Evolutionary conservation across 2,797 vertebrate species (phyloP), one percentile per base, ranked within the genome.

Genomic region (Galago senegalensis): DNA sequence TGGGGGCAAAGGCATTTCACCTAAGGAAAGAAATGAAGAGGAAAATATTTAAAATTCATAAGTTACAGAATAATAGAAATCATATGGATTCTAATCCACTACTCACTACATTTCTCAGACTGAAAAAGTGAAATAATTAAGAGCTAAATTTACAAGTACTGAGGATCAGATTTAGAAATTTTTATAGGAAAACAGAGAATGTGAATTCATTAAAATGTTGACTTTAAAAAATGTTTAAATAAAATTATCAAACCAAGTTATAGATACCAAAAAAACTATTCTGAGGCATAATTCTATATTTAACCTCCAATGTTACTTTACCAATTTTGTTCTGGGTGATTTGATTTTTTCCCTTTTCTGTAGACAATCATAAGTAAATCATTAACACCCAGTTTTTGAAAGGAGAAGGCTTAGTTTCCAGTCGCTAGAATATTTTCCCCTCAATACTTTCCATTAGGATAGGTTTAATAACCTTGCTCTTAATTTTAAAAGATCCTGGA

Each of bases 301-400:
- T 80, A 53, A 7, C n/a, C 12, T 76, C 69, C 13, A 43, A 0
- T 86, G 85, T 89, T 81, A 75, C 10, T 34, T 37, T 13, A 92
- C n/a, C 4, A 20, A 40, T 81, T 92, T 94, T 53, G 18, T 60
- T 80, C 53, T 61, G 17, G 18, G 21, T 5, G 0, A 17, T 94
- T 95, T 97, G 0, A 7, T 0, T 12, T 84, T 21, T 49, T 0
- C 0, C 10, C 3, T 49, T 0, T 0, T 14, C 3, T 12, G 2
- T 21, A 25, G 84, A 79, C 16, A 16, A 49, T 84, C 14, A 49
- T 21, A 93, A 67, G 34, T 84, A 29, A 34, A 18, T 94, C 91
- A 79, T 95, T 94, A 93, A 95, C 25, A 92, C 13, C 5, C 3
- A 60, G 6, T 75, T 84, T 72, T 95, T 69, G 87, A 92, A 97